Evolutionary conservation across 2,113 vertebrate species (phyloP).

Genomic region (Myiozetetes cayanensis): DNA sequence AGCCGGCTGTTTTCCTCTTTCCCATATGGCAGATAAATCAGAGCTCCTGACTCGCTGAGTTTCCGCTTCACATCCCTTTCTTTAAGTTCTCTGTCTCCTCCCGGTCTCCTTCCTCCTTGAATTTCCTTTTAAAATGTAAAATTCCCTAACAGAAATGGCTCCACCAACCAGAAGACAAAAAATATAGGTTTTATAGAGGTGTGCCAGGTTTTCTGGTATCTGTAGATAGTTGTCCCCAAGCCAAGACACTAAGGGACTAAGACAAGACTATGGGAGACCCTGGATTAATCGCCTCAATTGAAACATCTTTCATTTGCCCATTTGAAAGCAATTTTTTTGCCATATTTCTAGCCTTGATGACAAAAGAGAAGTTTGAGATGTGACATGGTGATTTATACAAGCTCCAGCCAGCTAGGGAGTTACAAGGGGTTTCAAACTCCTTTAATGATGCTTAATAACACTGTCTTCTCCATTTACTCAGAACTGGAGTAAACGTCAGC

Average conservation of each 20-base stretch:
- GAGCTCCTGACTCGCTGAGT: not conserved
- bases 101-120: fast-evolving
- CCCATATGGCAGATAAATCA: constrained; percentile 25
- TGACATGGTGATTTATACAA: not conserved
- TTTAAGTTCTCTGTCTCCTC: not conserved
- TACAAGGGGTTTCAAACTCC: not conserved
- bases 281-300: not conserved
- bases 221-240: not conserved
- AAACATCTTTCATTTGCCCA: not conserved
- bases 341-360: not conserved
- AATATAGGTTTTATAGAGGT: not conserved
- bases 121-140: not conserved
- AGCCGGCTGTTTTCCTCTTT: not conserved
- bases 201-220: not conserved
- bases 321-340: not conserved
- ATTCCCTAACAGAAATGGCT: not conserved
- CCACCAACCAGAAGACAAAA: not conserved
- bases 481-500: not conserved
- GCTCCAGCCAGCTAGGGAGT: not conserved
- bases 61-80: not conserved
- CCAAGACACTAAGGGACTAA: not conserved
- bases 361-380: not conserved
- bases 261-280: fast-evolving
- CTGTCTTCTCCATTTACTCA: not conserved
- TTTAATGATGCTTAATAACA: not conserved